Percentiles rank a stretch among this genome's conserved stretches.
Conservation (phyloP, 2,888 invertebrate species). For the Myopa tessellatipennis region DNA sequence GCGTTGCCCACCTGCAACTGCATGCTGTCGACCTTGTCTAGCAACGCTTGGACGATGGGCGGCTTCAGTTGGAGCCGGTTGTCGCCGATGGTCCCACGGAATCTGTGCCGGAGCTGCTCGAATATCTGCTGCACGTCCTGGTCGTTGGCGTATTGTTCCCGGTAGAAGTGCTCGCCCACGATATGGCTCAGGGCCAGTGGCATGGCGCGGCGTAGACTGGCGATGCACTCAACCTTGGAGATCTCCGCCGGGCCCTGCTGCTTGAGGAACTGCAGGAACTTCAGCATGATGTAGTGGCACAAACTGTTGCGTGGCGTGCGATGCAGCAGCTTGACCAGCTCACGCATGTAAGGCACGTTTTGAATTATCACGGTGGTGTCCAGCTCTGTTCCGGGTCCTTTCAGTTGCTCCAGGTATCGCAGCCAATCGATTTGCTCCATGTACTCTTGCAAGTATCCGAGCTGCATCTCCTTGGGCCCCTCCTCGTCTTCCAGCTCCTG, state of each 20-base stretch:
- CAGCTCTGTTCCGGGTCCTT: slow-evolving; percentile 50
- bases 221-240: slow-evolving; percentile 58
- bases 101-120: slow-evolving; percentile 54
- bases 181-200: slow-evolving; percentile 61
- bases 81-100: slow-evolving; percentile 53
- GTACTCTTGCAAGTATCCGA: slow-evolving; percentile 59
- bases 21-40: slow-evolving; percentile 58
- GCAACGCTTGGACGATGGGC: slow-evolving; percentile 55
- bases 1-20: slow-evolving; percentile 59
- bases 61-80: slow-evolving; percentile 58
- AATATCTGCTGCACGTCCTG: slow-evolving; percentile 53
- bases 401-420: slow-evolving; percentile 54
- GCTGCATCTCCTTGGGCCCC: slow-evolving; percentile 61
- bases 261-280: slow-evolving; percentile 59
- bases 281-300: slow-evolving; percentile 63
- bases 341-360: slow-evolving; percentile 59
- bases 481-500: slow-evolving; percentile 59
- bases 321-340: slow-evolving; percentile 54
- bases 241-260: slow-evolving; percentile 60
- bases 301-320: slow-evolving; percentile 52
- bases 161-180: slow-evolving; percentile 58
- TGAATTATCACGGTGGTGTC: slow-evolving; percentile 61
- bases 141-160: slow-evolving; percentile 51
- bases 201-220: slow-evolving; percentile 61
- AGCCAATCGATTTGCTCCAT: slow-evolving; percentile 61